Evolutionary conservation across 2,113 vertebrate genomes (phyloP).

Genomic region (Mustela lutreola): DNA sequence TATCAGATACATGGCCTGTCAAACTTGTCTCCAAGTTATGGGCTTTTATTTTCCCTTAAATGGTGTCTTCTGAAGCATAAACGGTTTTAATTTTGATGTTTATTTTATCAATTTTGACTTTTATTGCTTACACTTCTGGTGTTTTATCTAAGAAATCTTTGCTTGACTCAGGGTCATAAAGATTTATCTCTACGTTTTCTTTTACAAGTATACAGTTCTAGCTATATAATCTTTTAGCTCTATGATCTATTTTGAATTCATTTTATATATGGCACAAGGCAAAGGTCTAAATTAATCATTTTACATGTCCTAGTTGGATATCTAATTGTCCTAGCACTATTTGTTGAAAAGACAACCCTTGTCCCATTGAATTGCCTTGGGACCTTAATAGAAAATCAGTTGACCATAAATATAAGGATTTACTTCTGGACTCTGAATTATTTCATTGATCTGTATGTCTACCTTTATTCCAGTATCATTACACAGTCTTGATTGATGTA

Average conservation of each 20-base stretch:
- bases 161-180: background rate
- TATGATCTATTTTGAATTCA: background rate
- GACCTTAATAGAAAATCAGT: background rate
- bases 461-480: background rate
- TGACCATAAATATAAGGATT: background rate
- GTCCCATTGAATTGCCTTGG: background rate
- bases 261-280: background rate
- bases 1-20: background rate
- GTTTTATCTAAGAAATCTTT: background rate
- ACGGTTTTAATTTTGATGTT: background rate
- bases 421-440: background rate
- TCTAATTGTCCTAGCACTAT: background rate
- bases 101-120: background rate
- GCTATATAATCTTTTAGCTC: background rate
- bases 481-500: background rate
- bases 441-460: background rate
- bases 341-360: background rate
- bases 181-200: background rate
- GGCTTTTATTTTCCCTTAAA: background rate
- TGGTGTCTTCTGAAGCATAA: background rate
- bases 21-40: background rate
- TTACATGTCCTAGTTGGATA: background rate
- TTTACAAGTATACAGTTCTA: background rate
- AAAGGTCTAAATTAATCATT: background rate
- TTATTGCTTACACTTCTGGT: background rate